These are phyloP conservation scores for Pseudomyrmex sp. DNA, from an alignment of 1,140 invertebrate genomes.

Conservation along the genomic window DNA sequence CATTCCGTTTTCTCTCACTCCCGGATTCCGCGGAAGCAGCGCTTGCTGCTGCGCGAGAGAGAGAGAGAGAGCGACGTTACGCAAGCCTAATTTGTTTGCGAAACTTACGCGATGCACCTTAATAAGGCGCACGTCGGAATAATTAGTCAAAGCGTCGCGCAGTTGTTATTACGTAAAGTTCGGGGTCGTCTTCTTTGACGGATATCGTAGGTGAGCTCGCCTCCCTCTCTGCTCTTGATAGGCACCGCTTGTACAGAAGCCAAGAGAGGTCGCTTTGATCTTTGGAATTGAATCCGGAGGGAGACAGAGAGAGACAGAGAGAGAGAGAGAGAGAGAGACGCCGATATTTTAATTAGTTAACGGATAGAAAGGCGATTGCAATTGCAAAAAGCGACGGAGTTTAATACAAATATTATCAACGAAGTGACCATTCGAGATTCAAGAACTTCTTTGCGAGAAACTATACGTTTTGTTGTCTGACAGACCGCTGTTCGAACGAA, in stretches of 20 bases:
- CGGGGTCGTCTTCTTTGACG: constrained; percentile 26
- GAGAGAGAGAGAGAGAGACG: too few relatives aligned
- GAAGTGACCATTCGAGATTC: neutral
- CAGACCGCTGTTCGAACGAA: neutral
- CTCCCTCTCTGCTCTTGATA: constrained; percentile 29
- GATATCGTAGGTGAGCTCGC: constrained; percentile 11
- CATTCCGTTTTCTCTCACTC: neutral
- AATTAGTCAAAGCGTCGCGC: constrained; percentile 53
- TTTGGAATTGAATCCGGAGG: neutral
- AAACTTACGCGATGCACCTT: constrained; percentile 43
- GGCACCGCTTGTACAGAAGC: neutral
- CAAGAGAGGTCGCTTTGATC: constrained; percentile 37
- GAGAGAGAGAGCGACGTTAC: constrained; percentile 15
- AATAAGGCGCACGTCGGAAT: constrained; percentile 48
- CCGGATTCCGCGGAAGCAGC: neutral
- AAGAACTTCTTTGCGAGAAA: neutral
- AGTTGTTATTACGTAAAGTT: constrained; percentile 44
- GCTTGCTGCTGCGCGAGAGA: too few relatives aligned
- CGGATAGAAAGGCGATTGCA: neutral
- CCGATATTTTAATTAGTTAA: constrained; percentile 47
- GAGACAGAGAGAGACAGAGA: too few relatives aligned
- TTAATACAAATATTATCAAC: neutral
- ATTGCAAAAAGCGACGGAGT: neutral
- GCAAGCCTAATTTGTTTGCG: constrained; percentile 43
- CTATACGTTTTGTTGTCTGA: neutral